Base-by-base conservation (phyloP, 2,797 vertebrate genomes). In the Cyclopterus lumpus region DNA sequence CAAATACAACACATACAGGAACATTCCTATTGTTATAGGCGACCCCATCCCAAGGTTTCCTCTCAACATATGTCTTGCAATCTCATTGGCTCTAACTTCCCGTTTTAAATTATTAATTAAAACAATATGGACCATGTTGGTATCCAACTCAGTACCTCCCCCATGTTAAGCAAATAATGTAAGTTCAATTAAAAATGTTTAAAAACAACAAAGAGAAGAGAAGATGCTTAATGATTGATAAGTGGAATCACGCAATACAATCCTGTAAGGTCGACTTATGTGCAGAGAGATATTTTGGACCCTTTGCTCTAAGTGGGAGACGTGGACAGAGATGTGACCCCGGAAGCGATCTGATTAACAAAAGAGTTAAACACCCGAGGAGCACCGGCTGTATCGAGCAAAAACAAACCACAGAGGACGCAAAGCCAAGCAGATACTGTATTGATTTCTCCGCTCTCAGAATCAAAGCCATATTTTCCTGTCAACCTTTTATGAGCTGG, bases 381-480 rank as follows among this genome's bases (percentile, higher is more conserved):
- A 61, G 64, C 82, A 67, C 32, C 38, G 5, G 38, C 71, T 65
- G 55, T 20, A 3, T n/a, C 44, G 49, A 67, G 65, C n/a, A 2
- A 34, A 80, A 88, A 68, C 61, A 85, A 84, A 68, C 86, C 81
- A 61, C 79, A 72, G 36, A 62, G 62, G 48, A 85, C 68, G 82
- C 36, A 57, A 59, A 62, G 22, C 77, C 24, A n/a, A 49, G 32
- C 51, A 65, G 53, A 65, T 40, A 16, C 26, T 12, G 12, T 80
- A 83, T 80, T 66, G 74, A 73, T 82, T 73, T 77, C 60, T 80
- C 51, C 79, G 18, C 51, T 59, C 61, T 42, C 28, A 10, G 42
- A 80, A 55, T 62, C 51, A 76, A 67, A 69, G 51, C 6, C 10
- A 0, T 38, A 46, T 74, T 84, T 79, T 63, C n/a, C 28, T 51